Evolutionary conservation across 2,888 invertebrate genomes (phyloP).

Genomic region (Blomia tropicalis): DNA sequence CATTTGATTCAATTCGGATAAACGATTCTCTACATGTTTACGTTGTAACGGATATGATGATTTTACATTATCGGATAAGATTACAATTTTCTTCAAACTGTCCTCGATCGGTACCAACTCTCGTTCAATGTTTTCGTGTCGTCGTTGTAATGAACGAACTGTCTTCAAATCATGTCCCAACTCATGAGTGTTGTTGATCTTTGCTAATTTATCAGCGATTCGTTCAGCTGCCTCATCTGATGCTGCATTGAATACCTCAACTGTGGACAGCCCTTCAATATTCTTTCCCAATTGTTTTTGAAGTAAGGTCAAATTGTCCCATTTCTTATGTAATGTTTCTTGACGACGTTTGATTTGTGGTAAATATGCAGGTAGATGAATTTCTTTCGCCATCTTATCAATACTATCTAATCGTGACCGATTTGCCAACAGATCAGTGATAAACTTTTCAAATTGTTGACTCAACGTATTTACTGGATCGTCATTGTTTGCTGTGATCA

Average conservation of each 20-base stretch:
- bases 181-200: slow-evolving; percentile 49
- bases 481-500: slow-evolving; percentile 11
- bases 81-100: slow-evolving; percentile 65
- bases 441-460: slow-evolving; percentile 87
- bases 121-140: slow-evolving; percentile 53
- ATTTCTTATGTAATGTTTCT: slow-evolving; percentile 65
- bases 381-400: slow-evolving; percentile 66
- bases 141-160: slow-evolving; percentile 69
- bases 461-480: slow-evolving; percentile 83
- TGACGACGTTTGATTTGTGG: slow-evolving; percentile 59
- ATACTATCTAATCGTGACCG: slow-evolving; percentile 76
- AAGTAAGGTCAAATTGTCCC: slow-evolving; percentile 67
- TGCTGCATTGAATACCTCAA: slow-evolving; percentile 83
- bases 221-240: slow-evolving; percentile 93
- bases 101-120: slow-evolving; percentile 87
- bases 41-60: slow-evolving; percentile 78
- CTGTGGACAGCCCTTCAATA: slow-evolving; percentile 75
- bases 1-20: slow-evolving; percentile 64
- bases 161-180: slow-evolving; percentile 69
- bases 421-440: slow-evolving; percentile 85
- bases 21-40: slow-evolving; percentile 63
- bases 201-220: slow-evolving; percentile 90
- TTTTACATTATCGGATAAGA: slow-evolving; percentile 74
- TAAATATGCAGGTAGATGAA: slow-evolving; percentile 49
- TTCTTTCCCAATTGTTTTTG: slow-evolving; percentile 79